A percentile compares a stretch with the other conserved stretches of the same genome.
phyloP scores from a whole-genome alignment of 2,888 invertebrate genomes.

The Standfussiana lucernea region DNA sequence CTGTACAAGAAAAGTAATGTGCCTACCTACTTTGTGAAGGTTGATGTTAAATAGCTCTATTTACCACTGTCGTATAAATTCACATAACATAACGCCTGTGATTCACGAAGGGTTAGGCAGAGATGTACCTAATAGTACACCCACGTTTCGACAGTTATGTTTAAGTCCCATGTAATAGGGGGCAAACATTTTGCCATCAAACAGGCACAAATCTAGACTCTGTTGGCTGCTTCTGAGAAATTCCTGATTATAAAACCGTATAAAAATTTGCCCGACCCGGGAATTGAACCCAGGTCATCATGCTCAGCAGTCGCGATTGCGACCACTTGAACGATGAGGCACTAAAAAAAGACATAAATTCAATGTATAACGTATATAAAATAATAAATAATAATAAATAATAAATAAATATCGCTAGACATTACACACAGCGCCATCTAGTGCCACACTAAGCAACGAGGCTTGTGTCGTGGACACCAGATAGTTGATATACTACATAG shows the following conservation, averaged over 20 bases:
- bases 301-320: background rate
- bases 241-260: background rate
- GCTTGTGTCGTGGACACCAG: too few species aligned
- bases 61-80: slow-evolving; percentile 7
- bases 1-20: slow-evolving; percentile 18
- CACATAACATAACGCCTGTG: background rate
- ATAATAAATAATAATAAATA: too few species aligned
- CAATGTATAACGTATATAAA: background rate
- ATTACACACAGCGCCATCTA: too few species aligned
- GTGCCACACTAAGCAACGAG: too few species aligned
- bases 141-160: background rate
- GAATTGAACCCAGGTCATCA: background rate
- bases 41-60: background rate
- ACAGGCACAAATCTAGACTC: background rate
- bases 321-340: too few species aligned
- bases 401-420: too few species aligned
- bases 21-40: slow-evolving; percentile 37
- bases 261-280: background rate
- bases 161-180: background rate
- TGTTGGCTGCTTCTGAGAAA: background rate
- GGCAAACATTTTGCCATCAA: background rate
- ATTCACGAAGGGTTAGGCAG: background rate
- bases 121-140: background rate
- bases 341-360: too few species aligned
- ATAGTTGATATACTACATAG: too few species aligned